Conservation (phyloP, 1,140 invertebrate genomes). For the Zaprionus davidi region DNA sequence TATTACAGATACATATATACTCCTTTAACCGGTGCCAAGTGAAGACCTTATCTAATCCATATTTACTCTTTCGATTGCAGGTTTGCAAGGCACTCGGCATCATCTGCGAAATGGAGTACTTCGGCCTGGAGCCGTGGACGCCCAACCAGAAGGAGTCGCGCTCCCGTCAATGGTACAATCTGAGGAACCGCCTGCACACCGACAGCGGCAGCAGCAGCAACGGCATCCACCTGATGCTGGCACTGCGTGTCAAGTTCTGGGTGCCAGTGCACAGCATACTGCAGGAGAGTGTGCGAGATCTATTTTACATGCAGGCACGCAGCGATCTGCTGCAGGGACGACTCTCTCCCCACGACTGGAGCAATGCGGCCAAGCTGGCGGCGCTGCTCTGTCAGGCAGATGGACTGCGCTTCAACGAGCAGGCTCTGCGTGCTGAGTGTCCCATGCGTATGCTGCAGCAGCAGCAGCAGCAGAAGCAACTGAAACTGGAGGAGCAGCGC, state of each 20-base stretch:
- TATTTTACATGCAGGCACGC: slow-evolving; percentile 93
- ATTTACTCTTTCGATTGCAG: slow-evolving; percentile 85
- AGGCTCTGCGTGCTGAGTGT: slow-evolving; percentile 69
- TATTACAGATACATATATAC: not conserved
- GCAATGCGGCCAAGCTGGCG: slow-evolving; percentile 89
- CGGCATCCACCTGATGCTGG: slow-evolving; percentile 86
- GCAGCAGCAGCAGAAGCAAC: slow-evolving; percentile 53
- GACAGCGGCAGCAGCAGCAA: slow-evolving; percentile 87
- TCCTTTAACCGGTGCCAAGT: not conserved
- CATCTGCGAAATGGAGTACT: slow-evolving; percentile 94
- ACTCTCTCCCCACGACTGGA: slow-evolving; percentile 88
- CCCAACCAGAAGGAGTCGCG: slow-evolving; percentile 79
- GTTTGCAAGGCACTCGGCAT: slow-evolving; percentile 92
- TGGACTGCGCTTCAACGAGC: slow-evolving; percentile 74
- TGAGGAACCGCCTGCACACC: slow-evolving; percentile 90
- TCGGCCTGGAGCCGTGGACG: slow-evolving; percentile 88
- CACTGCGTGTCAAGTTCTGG: slow-evolving; percentile 93
- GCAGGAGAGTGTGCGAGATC: slow-evolving; percentile 92
- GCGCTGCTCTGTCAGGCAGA: slow-evolving; percentile 89
- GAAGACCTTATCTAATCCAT: not conserved
- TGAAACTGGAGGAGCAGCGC: slow-evolving; percentile 65
- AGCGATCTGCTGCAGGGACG: slow-evolving; percentile 90
- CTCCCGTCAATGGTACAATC: slow-evolving; percentile 90
- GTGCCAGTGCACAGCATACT: slow-evolving; percentile 93
- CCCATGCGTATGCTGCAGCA: slow-evolving; percentile 66